A percentile compares a stretch with the other conserved stretches of the same genome.
phyloP scores from a whole-genome alignment of 2,797 vertebrate genomes.

The Acipenser ruthenus region DNA sequence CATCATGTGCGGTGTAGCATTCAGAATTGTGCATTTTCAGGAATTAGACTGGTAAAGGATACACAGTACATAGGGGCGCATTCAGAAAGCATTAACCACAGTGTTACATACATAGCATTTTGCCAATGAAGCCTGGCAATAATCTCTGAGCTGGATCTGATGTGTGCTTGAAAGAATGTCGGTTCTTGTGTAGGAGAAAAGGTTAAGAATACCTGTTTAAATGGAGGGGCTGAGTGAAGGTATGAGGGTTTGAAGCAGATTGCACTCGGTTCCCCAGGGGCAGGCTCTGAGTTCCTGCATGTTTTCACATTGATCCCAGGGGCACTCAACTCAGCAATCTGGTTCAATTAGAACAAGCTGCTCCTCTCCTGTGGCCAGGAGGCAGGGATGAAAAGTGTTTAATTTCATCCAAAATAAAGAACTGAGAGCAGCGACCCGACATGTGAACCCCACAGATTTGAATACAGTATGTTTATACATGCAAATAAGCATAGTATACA shows the following conservation, averaged over 20 bases:
- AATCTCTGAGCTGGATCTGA: too few species aligned
- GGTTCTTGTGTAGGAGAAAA: conserved; percentile 4
- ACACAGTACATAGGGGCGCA: too few species aligned
- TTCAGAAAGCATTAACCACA: too few species aligned
- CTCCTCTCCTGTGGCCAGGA: conserved; percentile 40
- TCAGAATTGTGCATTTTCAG: too few species aligned
- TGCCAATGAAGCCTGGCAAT: too few species aligned
- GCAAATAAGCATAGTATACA: conserved; percentile 15
- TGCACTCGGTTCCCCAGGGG: conserved; percentile 33
- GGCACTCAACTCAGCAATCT: conserved; percentile 43
- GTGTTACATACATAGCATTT: too few species aligned
- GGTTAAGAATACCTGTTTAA: conserved; percentile 13
- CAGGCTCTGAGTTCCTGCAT: conserved; percentile 32
- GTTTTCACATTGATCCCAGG: conserved; percentile 28
- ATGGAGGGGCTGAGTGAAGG: not conserved
- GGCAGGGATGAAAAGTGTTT: conserved; percentile 46
- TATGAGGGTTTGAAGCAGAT: conserved; percentile 32
- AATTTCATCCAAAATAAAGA: conserved; percentile 36
- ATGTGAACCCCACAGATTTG: conserved; percentile 33
- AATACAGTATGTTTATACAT: conserved; percentile 26
- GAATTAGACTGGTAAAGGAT: too few species aligned
- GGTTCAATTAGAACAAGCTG: conserved; percentile 39
- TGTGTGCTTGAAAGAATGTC: too few species aligned
- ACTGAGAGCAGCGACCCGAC: conserved; percentile 34
- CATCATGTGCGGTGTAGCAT: too few species aligned